Conservation (phyloP, 1,140 invertebrate species). For the Cydia pomonella region DNA sequence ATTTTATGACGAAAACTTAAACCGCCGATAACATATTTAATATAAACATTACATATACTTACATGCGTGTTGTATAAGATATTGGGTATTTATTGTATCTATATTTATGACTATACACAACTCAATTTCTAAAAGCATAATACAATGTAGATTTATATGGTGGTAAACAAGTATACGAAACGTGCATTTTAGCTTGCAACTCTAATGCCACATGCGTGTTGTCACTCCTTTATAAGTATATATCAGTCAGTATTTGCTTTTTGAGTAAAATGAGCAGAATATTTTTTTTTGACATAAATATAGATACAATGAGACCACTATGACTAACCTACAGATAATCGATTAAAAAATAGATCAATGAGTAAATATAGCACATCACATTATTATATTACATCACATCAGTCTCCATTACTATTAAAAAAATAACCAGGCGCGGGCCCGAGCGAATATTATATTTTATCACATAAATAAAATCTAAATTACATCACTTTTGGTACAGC, state of each 20-base stretch:
- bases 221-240: too few relatives aligned
- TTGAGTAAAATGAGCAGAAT: too few relatives aligned
- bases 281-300: not conserved
- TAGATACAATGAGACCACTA: not conserved
- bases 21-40: slow-evolving; percentile 18
- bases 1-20: slow-evolving; percentile 22
- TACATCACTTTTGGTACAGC: slow-evolving; percentile 29
- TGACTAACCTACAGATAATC: slow-evolving; percentile 5
- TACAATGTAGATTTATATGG: too few relatives aligned
- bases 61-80: slow-evolving; percentile 22
- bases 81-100: not conserved
- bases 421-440: slow-evolving; percentile 21
- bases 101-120: slow-evolving; percentile 1
- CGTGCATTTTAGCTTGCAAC: too few relatives aligned
- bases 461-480: slow-evolving; percentile 31
- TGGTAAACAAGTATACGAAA: too few relatives aligned
- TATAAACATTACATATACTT: slow-evolving; percentile 22
- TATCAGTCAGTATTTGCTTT: not conserved
- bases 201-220: too few relatives aligned
- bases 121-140: not conserved
- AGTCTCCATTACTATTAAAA: slow-evolving; percentile 49
- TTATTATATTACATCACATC: slow-evolving; percentile 52
- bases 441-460: slow-evolving; percentile 25
- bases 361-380: slow-evolving; percentile 50
- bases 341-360: slow-evolving; percentile 43